Evolutionary conservation across 2,113 vertebrate genomes (phyloP).

Genomic region (Pica pica): DNA sequence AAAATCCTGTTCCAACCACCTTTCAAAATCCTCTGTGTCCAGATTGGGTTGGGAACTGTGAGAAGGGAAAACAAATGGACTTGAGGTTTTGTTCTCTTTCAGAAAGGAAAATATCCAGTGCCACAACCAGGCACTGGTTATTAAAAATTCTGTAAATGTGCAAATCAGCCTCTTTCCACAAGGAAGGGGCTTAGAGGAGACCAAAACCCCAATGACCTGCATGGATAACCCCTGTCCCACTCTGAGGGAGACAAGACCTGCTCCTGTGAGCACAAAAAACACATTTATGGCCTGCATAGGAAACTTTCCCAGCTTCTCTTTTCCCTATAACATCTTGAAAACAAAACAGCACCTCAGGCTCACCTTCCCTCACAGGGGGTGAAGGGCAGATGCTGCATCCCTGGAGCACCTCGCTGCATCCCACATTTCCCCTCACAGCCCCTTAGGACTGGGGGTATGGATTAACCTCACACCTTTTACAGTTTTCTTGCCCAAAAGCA

Average conservation of each 20-base stretch:
- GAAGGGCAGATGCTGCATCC: background rate
- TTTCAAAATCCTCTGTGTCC: background rate
- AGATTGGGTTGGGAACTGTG: background rate
- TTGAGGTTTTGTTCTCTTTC: background rate
- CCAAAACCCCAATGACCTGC: accelerated
- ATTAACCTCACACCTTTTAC: background rate
- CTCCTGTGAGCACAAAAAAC: accelerated
- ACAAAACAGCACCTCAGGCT: background rate
- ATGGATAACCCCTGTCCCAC: accelerated
- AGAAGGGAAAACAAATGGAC: background rate
- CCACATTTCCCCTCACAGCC: accelerated
- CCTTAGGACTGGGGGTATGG: accelerated
- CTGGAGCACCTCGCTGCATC: accelerated
- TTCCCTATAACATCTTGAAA: background rate
- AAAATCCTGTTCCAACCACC: background rate
- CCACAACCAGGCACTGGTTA: background rate
- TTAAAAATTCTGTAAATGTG: background rate
- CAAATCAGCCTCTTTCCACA: background rate
- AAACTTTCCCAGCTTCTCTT: background rate
- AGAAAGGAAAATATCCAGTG: background rate
- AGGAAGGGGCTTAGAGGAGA: background rate
- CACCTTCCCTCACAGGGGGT: accelerated
- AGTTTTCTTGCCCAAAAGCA: background rate
- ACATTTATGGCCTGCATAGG: background rate
- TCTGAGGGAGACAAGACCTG: accelerated